Evolutionary conservation across 2,888 invertebrate genomes (phyloP).

Genomic region (Eucera pruinosa): DNA sequence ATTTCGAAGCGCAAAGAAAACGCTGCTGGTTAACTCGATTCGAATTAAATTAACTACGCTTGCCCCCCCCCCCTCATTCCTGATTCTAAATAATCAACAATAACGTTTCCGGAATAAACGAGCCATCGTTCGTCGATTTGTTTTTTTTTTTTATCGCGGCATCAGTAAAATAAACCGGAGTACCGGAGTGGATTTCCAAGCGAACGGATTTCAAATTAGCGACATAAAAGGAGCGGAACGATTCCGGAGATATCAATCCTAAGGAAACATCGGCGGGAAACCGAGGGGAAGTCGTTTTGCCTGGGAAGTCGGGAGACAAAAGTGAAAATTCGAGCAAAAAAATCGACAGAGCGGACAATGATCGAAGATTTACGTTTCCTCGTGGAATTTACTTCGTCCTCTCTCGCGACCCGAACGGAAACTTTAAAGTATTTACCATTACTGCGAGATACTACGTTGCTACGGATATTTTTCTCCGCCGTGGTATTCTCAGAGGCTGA

Average conservation of each 20-base stretch:
- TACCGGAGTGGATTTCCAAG: too few relatives aligned
- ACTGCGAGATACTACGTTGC: constrained; percentile 3
- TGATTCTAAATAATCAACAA: too few relatives aligned
- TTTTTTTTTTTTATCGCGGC: neutral
- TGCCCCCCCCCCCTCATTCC: too few relatives aligned
- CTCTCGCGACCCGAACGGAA: neutral
- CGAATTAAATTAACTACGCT: neutral
- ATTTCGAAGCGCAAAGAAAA: neutral
- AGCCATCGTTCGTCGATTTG: too few relatives aligned
- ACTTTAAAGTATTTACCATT: constrained; percentile 38
- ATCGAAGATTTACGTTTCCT: constrained; percentile 22
- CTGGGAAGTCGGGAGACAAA: neutral
- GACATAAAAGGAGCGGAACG: constrained; percentile 4
- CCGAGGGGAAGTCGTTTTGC: neutral
- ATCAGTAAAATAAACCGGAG: too few relatives aligned
- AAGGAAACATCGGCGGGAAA: neutral
- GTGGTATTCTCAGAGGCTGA: constrained; percentile 9
- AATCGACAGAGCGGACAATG: neutral
- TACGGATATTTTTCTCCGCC: constrained; percentile 19
- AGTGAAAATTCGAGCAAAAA: constrained; percentile 21
- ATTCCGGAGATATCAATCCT: neutral
- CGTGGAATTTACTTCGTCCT: constrained; percentile 25
- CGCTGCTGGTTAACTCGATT: neutral
- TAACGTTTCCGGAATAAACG: too few relatives aligned
- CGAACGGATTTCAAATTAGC: constrained; percentile 3